Percentiles rank a stretch among this genome's conserved stretches.
Conservation (phyloP, 2,113 vertebrate species). For the Cyanoramphus novaezelandiae region DNA sequence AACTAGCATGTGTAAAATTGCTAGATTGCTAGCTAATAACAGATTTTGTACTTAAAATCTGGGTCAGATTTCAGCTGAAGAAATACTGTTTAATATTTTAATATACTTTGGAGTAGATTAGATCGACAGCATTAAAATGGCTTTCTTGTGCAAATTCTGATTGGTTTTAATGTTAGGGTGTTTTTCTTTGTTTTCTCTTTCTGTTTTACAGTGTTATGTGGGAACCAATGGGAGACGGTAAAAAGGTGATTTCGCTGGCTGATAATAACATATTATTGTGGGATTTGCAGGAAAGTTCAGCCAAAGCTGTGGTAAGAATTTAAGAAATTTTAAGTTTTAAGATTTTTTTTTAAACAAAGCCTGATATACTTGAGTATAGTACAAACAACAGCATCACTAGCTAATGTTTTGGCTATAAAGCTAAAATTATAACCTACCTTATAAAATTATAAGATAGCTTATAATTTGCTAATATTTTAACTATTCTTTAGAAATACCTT, state of each 20-base stretch:
- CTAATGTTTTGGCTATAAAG: not conserved
- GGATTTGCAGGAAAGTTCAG: slow-evolving; percentile 93
- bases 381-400: not conserved
- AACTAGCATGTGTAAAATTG: not conserved
- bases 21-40: not conserved
- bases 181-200: not conserved
- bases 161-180: not conserved
- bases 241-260: slow-evolving; percentile 89
- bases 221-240: slow-evolving; percentile 96
- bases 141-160: not conserved
- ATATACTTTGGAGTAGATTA: not conserved
- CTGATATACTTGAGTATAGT: not conserved
- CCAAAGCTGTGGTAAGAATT: slow-evolving; percentile 85
- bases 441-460: not conserved
- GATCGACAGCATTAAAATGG: not conserved
- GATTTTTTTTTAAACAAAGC: not conserved
- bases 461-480: not conserved
- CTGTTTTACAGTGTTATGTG: slow-evolving; percentile 84
- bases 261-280: slow-evolving; percentile 92
- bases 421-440: no score
- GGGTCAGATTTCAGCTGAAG: not conserved
- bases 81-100: not conserved
- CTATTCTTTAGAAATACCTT: not conserved
- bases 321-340: not conserved
- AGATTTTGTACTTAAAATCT: not conserved